Conservation (phyloP, 2,113 vertebrate species). For the Platichthys stellatus region DNA sequence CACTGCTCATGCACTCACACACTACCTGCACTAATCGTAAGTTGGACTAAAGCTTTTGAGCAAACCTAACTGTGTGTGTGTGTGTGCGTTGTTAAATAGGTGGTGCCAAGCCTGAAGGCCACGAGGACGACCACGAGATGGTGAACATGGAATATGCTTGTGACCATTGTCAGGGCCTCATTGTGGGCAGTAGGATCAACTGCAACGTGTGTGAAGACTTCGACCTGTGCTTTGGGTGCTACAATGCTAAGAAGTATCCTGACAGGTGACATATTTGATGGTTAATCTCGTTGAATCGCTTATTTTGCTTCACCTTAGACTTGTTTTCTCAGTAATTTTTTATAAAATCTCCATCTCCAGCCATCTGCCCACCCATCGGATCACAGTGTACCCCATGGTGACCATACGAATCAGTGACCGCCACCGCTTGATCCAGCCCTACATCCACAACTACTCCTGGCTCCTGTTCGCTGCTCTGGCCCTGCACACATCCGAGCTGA, state of each 20-base stretch:
- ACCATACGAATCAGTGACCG: constrained; percentile 94
- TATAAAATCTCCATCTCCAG: constrained; percentile 69
- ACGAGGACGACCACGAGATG: constrained; percentile 97
- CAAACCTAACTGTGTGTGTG: not conserved
- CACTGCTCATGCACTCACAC: not conserved
- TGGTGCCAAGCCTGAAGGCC: constrained; percentile 95
- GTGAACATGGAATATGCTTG: constrained; percentile 98
- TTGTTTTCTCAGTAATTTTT: not conserved
- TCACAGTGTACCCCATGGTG: constrained; percentile 94
- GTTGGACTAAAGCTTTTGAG: not conserved
- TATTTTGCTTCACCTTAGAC: not conserved
- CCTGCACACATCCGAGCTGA: constrained; percentile 91
- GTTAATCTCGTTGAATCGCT: not conserved
- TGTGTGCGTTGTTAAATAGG: constrained; percentile 76
- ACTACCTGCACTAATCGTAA: not conserved
- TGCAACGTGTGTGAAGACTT: constrained; percentile 97
- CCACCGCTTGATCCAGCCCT: constrained; percentile 95
- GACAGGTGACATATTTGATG: constrained; percentile 84
- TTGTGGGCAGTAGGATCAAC: constrained; percentile 95
- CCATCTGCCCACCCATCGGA: constrained; percentile 94
- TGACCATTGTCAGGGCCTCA: constrained; percentile 96
- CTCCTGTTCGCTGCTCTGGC: constrained; percentile 92
- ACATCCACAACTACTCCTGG: constrained; percentile 98
- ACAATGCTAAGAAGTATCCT: constrained; percentile 93
- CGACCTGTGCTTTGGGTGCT: constrained; percentile 97